phyloP scores from a whole-genome alignment of 1,140 invertebrate species.

The Leptinotarsa texana region DNA sequence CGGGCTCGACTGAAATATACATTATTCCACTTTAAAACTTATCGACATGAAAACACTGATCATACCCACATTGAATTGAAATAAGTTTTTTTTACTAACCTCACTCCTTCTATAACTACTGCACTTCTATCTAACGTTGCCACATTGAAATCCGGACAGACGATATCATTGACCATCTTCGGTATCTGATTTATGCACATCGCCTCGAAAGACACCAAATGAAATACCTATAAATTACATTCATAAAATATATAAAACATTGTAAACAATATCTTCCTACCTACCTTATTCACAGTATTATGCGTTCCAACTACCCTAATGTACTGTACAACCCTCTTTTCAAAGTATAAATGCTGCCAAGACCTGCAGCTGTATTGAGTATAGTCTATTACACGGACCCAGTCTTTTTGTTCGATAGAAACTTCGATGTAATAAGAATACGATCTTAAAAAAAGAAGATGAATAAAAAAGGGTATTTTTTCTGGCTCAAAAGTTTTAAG shows the following conservation, averaged over 20 bases:
- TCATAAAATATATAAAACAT: not conserved
- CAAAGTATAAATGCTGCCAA: slow-evolving; percentile 95
- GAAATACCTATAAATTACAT: slow-evolving; percentile 73
- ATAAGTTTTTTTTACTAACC: slow-evolving; percentile 77
- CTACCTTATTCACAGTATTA: slow-evolving; percentile 91
- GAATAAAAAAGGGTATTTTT: too few species aligned
- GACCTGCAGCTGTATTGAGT: slow-evolving; percentile 90
- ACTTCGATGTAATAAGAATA: slow-evolving; percentile 98
- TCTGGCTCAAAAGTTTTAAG: too few species aligned
- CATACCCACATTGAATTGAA: not conserved
- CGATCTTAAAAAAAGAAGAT: slow-evolving; percentile 62
- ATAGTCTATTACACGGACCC: slow-evolving; percentile 92
- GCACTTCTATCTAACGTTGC: slow-evolving; percentile 88
- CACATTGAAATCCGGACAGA: slow-evolving; percentile 87
- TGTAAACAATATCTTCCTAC: slow-evolving; percentile 1
- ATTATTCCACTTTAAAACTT: slow-evolving; percentile 36
- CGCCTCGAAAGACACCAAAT: slow-evolving; percentile 90
- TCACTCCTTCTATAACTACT: slow-evolving; percentile 93
- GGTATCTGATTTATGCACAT: slow-evolving; percentile 80
- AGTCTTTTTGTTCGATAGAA: slow-evolving; percentile 94
- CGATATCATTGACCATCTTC: slow-evolving; percentile 75
- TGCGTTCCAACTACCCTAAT: slow-evolving; percentile 92
- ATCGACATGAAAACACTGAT: too few species aligned
- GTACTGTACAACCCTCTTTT: slow-evolving; percentile 83
- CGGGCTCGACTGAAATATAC: slow-evolving; percentile 71